phyloP scores from a whole-genome alignment of 1,140 invertebrate genomes.

The Heliconius hermathena region DNA sequence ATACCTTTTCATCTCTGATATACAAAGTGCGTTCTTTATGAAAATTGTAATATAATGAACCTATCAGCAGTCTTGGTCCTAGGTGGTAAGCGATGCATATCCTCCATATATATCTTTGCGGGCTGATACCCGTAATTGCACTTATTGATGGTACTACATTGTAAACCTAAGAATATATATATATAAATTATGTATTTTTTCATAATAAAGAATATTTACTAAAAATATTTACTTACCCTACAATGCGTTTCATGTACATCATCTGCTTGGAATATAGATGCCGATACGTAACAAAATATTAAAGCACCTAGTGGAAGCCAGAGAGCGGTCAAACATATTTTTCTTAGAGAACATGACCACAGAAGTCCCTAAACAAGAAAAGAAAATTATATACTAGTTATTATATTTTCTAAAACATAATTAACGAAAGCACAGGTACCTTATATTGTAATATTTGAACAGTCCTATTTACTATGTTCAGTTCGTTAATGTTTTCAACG shows the following conservation, averaged over 20 bases:
- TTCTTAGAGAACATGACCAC: conserved; percentile 83
- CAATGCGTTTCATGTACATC: conserved; percentile 96
- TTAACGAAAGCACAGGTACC: conserved; percentile 46
- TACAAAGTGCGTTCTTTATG: conserved; percentile 86
- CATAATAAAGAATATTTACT: not conserved
- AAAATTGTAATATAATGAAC: conserved; percentile 91
- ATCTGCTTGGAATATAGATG: conserved; percentile 93
- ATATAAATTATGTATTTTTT: conserved; percentile 13
- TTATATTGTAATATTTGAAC: conserved; percentile 68
- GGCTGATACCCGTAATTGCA: conserved; percentile 94
- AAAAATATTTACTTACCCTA: conserved; percentile 84
- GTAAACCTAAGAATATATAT: conserved; percentile 86
- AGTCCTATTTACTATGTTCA: conserved; percentile 56
- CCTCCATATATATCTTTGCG: conserved; percentile 95
- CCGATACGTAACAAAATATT: conserved; percentile 92
- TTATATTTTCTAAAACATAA: conserved; percentile 16
- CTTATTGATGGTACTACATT: conserved; percentile 96
- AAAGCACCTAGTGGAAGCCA: conserved; percentile 90
- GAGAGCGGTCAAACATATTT: conserved; percentile 90
- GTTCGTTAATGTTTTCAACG: conserved; percentile 57
- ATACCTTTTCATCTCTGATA: conserved; percentile 82
- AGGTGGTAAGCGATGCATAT: conserved; percentile 94
- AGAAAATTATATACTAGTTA: conserved; percentile 22
- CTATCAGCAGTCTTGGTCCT: conserved; percentile 92
- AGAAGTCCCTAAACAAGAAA: conserved; percentile 68